Percentiles rank a stretch among this genome's conserved stretches.
These are phyloP conservation scores for Synaphobranchus kaupii DNA, from an alignment of 2,797 vertebrate genomes.

Conservation along the genomic window DNA sequence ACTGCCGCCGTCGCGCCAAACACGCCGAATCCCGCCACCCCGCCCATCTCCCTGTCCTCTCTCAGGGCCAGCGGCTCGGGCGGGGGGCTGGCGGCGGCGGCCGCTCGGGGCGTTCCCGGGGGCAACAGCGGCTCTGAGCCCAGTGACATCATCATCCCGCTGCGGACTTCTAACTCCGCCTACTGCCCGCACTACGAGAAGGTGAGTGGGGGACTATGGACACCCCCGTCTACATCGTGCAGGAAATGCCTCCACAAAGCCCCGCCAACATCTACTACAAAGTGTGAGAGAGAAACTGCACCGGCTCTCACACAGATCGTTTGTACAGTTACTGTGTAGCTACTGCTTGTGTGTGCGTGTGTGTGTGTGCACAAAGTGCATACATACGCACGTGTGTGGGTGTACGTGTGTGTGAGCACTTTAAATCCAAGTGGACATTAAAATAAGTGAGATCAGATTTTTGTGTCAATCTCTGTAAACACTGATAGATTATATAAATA, in stretches of 20 bases:
- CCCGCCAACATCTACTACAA: slow-evolving; percentile 94
- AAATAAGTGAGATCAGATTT: slow-evolving; percentile 66
- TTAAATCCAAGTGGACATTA: slow-evolving; percentile 79
- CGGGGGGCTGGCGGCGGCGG: slow-evolving; percentile 62
- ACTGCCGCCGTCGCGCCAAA: slow-evolving; percentile 84
- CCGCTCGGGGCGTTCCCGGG: too few species aligned
- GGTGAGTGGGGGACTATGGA: slow-evolving; percentile 90
- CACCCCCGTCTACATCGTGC: slow-evolving; percentile 92
- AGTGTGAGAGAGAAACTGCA: slow-evolving; percentile 75
- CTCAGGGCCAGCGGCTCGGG: slow-evolving; percentile 76
- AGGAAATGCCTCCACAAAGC: slow-evolving; percentile 89
- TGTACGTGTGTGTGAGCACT: slow-evolving; percentile 61
- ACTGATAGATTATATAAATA: slow-evolving; percentile 81
- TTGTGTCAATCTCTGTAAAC: slow-evolving; percentile 76
- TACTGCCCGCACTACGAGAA: slow-evolving; percentile 94
- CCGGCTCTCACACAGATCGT: slow-evolving; percentile 61
- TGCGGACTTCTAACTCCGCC: slow-evolving; percentile 82
- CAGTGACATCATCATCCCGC: slow-evolving; percentile 86
- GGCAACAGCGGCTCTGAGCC: slow-evolving; percentile 81
- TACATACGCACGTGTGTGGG: not conserved
- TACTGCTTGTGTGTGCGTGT: slow-evolving; percentile 38
- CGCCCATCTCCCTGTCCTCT: slow-evolving; percentile 82
- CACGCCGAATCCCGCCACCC: slow-evolving; percentile 89
- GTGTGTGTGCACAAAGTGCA: slow-evolving; percentile 39
- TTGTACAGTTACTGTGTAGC: slow-evolving; percentile 59